phyloP scores from a whole-genome alignment of 1,140 invertebrate genomes.

The Anoplolepis gracilipes region DNA sequence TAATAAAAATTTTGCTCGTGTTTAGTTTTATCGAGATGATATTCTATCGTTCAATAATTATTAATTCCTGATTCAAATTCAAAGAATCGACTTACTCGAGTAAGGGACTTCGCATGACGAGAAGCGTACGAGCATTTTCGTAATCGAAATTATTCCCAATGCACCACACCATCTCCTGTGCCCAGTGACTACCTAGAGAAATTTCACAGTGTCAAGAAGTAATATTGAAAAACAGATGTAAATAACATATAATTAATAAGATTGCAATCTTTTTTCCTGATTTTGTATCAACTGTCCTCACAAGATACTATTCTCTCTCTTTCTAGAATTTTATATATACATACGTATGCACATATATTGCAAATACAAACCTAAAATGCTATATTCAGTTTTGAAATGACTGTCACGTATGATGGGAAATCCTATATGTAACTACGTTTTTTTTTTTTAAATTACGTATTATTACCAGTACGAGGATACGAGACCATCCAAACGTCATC shows the following conservation, averaged over 20 bases:
- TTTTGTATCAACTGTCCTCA: not conserved
- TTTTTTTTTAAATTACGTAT: slow-evolving; percentile 45
- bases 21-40: not conserved
- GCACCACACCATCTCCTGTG: slow-evolving; percentile 95
- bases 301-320: not conserved
- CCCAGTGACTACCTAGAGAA: slow-evolving; percentile 93
- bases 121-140: slow-evolving; percentile 89
- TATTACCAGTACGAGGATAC: slow-evolving; percentile 92
- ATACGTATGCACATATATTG: too few species aligned
- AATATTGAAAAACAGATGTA: not conserved
- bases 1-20: not conserved
- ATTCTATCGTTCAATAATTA: not conserved
- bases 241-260: too few species aligned
- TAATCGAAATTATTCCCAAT: slow-evolving; percentile 93
- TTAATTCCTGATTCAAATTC: not conserved
- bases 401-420: too few species aligned
- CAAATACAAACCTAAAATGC: too few species aligned
- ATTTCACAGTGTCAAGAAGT: not conserved
- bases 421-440: not conserved
- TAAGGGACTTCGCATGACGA: slow-evolving; percentile 87
- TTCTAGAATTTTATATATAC: not conserved
- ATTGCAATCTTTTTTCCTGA: not conserved
- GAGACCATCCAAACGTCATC: slow-evolving; percentile 94
- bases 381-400: too few species aligned
- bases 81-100: slow-evolving; percentile 85